Evolutionary conservation across 2,888 invertebrate genomes (phyloP).

Genomic region (Heliothis peltigera): DNA sequence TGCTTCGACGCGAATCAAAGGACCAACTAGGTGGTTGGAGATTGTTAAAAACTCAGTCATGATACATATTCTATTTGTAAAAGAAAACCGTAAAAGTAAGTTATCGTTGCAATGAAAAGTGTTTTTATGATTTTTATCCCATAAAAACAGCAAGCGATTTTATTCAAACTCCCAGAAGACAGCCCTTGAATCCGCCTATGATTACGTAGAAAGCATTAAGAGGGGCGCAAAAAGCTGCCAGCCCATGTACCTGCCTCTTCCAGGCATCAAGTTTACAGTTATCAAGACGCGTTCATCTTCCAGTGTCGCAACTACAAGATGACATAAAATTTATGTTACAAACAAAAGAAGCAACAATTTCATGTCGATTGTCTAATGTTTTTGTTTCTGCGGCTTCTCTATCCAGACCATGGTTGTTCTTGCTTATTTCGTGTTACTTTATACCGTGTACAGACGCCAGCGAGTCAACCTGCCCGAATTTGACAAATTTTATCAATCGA

Average conservation of each 20-base stretch:
- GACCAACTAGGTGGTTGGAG: neutral
- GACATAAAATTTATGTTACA: slow-evolving; percentile 40
- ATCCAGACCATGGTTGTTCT: neutral
- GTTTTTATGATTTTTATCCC: too few relatives aligned
- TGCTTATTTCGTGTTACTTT: neutral
- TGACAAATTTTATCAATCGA: too few relatives aligned
- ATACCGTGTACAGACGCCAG: neutral
- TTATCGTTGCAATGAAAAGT: too few relatives aligned
- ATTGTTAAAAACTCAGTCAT: neutral
- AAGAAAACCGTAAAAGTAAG: too few relatives aligned
- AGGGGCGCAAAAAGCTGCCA: slow-evolving; percentile 43
- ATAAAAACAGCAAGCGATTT: slow-evolving; percentile 1
- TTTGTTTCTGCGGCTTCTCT: neutral
- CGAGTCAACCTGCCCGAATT: too few relatives aligned
- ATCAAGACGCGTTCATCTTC: slow-evolving; percentile 49
- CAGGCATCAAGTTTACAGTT: slow-evolving; percentile 54
- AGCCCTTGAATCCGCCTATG: slow-evolving; percentile 24
- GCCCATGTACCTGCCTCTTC: slow-evolving; percentile 26
- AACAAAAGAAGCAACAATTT: slow-evolving; percentile 6
- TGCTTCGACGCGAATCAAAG: neutral
- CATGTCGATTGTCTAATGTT: neutral
- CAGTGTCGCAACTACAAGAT: slow-evolving; percentile 31
- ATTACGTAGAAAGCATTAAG: slow-evolving; percentile 51
- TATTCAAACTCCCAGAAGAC: slow-evolving; percentile 2
- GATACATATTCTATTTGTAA: too few relatives aligned